A percentile compares a stretch with the other conserved stretches of the same genome.
phyloP scores from a whole-genome alignment of 2,888 invertebrate species.

The Cremastinae sp. region DNA sequence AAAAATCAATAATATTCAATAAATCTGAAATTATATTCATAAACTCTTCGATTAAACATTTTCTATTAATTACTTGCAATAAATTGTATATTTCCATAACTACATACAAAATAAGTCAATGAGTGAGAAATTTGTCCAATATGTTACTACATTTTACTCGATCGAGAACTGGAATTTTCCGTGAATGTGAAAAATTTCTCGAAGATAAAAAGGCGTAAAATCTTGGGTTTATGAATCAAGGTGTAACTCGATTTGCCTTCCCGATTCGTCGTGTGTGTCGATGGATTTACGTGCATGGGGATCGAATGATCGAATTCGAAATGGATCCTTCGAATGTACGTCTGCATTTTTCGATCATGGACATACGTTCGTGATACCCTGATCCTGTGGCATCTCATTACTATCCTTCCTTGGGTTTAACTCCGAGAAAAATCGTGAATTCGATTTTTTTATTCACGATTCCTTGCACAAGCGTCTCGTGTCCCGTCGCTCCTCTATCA shows the following conservation, averaged over 20 bases:
- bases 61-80: no score
- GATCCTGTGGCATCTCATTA: conserved; percentile 32
- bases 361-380: neutral
- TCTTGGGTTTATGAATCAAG: no score
- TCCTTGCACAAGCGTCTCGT: conserved; percentile 10
- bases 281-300: conserved; percentile 1
- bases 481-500: conserved; percentile 11
- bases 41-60: no score
- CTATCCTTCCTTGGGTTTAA: conserved; percentile 32
- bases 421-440: conserved; percentile 30
- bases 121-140: no score
- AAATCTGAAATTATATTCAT: no score
- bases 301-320: conserved; percentile 45
- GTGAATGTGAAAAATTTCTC: conserved; percentile 3
- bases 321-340: conserved; percentile 21
- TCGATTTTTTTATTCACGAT: conserved; percentile 40
- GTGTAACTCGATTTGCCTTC: neutral
- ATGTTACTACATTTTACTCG: no score
- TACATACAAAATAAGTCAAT: no score
- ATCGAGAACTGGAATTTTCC: neutral
- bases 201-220: conserved; percentile 2
- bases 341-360: conserved; percentile 24
- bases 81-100: no score
- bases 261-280: neutral
- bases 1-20: no score